Evolutionary conservation across 2,888 invertebrate genomes (phyloP), one percentile per base, ranked within the genome.

Genomic region (Seira musarum): DNA sequence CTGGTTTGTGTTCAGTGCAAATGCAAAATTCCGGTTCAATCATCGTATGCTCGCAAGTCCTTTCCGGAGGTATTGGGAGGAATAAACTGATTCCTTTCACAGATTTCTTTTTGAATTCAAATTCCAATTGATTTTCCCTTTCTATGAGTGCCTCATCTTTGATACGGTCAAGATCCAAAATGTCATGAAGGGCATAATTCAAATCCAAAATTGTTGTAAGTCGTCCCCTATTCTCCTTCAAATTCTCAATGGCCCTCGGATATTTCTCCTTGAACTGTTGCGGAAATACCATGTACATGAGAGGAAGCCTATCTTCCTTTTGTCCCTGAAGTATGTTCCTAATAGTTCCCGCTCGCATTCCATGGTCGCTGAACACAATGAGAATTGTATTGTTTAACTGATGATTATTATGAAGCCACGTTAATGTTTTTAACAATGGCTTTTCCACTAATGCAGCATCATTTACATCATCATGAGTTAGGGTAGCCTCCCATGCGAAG

Each of bases 11-110:
- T 83, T 91, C 2, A 19, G 95, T 94, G 85, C 97, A 97, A 25
- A 95, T 94, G 88, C 97, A 97, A 94, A 94, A 97, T 94, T 25
- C 93, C 92, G 0, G n/a, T n/a, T 93, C 92, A 78, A 97, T 95
- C 0, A 91, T 92, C 0, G 96, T 96, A 79, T 90, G 90, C 70
- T 91, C 90, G 88, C 97, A 97, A 0, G 94, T 95, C 63, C 97
- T 90, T 75, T 92, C 91, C 57, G 88, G 89, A 0, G 94, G 93
- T 79, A 97, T 91, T 0, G 93, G 92, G 30, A 93, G 89, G 88
- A 97, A 96, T 67, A 96, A 90, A 88, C 96, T 96, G 3, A 93
- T 92, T 1, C 93, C 93, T n/a, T n/a, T n/a, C n/a, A n/a, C n/a
- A n/a, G n/a, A n/a, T n/a, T n/a, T n/a, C n/a, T n/a, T n/a, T n/a